Base-by-base conservation (phyloP, 2,797 vertebrate genomes). In the Poecile montanus region DNA sequence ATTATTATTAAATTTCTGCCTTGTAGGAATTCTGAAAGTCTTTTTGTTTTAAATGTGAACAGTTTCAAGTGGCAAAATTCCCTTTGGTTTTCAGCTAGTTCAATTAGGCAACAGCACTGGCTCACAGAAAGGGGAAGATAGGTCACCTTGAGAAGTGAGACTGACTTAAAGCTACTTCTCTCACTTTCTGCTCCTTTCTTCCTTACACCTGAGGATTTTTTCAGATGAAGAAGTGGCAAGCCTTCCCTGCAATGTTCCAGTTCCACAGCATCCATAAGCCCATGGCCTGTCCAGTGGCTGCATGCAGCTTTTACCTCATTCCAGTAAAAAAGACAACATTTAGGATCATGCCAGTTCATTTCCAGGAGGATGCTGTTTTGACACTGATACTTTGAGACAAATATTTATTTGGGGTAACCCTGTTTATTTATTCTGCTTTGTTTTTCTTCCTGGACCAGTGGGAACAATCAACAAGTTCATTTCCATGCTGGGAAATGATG, bases 391-490 rank as follows among this genome's bases (percentile, higher is more conserved):
- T 88, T 76, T 34, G 85, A 84, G 53, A 70, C 51, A 95, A 91
- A 91, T 90, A 90, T 94, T 93, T 95, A 66, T 94, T 90, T 91
- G 77, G 56, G 80, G 66, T 16, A 70, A 45, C n/a, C 12, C 56
- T 92, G 62, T 81, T 93, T 96, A 60, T 95, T 95, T 96, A 66
- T 71, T 36, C 21, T 88, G 36, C 1, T 10, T 68, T 95, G n/a
- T 66, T 95, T 96, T 94, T 78, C 82, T 94, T 95, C 79, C 83
- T 88, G 85, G 29, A 89, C 45, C 17, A 54, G 57, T n/a, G 47
- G 88, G 84, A 93, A 94, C 76, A 94, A 72, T 70, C 76, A 93
- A 74, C 34, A 94, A 78, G 25, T 80, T 71, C 2, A 45, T 76
- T 94, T 96, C 89, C 92, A 76, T 73, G 16, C 40, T 91, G 85